phyloP scores from a whole-genome alignment of 2,797 vertebrate species.

The Cuculus canorus region DNA sequence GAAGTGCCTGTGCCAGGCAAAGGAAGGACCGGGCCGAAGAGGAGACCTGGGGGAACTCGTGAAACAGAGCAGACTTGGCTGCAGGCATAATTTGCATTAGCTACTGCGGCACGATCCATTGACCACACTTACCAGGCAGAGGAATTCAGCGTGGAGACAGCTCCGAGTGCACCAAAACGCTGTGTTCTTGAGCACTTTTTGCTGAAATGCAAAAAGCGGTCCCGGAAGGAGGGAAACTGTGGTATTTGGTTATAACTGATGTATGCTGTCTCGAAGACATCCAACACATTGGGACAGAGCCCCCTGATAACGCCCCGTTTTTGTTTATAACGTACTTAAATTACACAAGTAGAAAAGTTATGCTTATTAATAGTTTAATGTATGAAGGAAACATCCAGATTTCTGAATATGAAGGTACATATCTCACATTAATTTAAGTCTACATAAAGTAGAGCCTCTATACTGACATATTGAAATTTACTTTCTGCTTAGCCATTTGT shows the following conservation, averaged over 20 bases:
- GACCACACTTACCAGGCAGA: not conserved
- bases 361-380: slow-evolving; percentile 90
- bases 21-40: not conserved
- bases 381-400: slow-evolving; percentile 89
- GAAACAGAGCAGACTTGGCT: not conserved
- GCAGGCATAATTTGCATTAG: not conserved
- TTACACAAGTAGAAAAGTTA: slow-evolving; percentile 81
- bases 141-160: not conserved
- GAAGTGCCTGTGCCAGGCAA: not conserved
- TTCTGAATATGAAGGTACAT: slow-evolving; percentile 89
- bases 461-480: slow-evolving; percentile 88
- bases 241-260: slow-evolving; percentile 4
- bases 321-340: slow-evolving; percentile 69
- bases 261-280: slow-evolving; percentile 23
- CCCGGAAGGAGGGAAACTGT: slow-evolving; percentile 1
- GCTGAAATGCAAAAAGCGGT: not conserved
- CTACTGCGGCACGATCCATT: not conserved
- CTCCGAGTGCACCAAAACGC: not conserved
- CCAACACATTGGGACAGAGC: not conserved
- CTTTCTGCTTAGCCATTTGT: slow-evolving; percentile 87
- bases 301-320: slow-evolving; percentile 49
- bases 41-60: not conserved
- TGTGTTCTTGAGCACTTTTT: not conserved
- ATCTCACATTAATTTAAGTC: slow-evolving; percentile 89
- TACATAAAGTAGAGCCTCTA: slow-evolving; percentile 88